phyloP scores from a whole-genome alignment of 2,797 vertebrate genomes.

The Philypnodon macrostomus region DNA sequence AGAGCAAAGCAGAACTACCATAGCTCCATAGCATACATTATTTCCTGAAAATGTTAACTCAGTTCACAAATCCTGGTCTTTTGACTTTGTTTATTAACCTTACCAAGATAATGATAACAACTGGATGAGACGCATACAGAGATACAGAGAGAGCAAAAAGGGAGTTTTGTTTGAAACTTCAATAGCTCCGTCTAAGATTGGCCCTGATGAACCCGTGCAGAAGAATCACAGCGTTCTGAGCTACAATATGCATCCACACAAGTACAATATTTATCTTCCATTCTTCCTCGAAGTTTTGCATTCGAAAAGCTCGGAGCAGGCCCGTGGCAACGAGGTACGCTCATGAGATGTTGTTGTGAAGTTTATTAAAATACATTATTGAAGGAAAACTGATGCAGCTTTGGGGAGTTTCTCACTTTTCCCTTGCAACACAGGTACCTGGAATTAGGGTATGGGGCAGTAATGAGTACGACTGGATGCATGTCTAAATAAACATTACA shows the following conservation, averaged over 20 bases:
- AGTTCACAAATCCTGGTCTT: neutral
- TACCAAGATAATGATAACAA: neutral
- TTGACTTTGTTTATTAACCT: conserved; percentile 9
- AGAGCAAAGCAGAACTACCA: too few species aligned
- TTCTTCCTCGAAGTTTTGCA: conserved; percentile 11
- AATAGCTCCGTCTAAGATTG: conserved; percentile 9
- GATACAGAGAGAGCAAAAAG: neutral
- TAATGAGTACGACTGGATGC: too few species aligned
- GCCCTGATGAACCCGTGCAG: conserved; percentile 5
- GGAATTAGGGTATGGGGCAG: too few species aligned
- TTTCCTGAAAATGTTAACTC: neutral
- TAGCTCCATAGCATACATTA: neutral
- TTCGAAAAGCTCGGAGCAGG: conserved; percentile 27
- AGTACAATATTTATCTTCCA: conserved; percentile 23
- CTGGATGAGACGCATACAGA: neutral
- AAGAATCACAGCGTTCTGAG: conserved; percentile 21
- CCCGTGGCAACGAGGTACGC: conserved; percentile 17
- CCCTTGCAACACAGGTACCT: too few species aligned
- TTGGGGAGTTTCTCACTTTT: too few species aligned
- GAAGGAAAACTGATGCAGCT: too few species aligned
- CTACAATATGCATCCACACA: conserved; percentile 16
- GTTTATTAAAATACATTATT: conserved; percentile 7
- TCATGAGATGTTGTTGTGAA: conserved; percentile 17
- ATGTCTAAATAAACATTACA: too few species aligned
- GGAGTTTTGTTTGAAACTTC: conserved; percentile 7